Evolutionary conservation across 2,113 vertebrate species (phyloP), one percentile per base, ranked within the genome.

Genomic region (Saccopteryx bilineata): DNA sequence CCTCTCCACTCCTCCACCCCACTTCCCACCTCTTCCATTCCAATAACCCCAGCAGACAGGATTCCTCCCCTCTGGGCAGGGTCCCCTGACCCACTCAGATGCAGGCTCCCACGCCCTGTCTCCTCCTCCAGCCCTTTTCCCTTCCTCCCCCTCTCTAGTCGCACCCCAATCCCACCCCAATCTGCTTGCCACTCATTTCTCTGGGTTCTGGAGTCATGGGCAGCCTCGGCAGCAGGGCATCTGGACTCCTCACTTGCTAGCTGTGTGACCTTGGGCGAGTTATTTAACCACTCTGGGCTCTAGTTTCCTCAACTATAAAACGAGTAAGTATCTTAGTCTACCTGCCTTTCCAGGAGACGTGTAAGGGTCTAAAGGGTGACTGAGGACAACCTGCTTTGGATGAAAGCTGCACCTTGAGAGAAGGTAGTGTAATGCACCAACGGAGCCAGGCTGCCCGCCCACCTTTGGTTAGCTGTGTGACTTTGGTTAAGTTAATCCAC

Each of bases 251-350:
- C 46, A 63, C 28, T 48, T 48, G 65, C 63, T 90, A 90, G 61
- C 9, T 92, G 54, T 79, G 68, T 94, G 81, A 87, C 78, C 88
- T 88, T 94, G 79, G 82, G 24, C 9, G 54, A 94, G 61, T 84
- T 60, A 69, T 23, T 80, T 72, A 81, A 80, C 19, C 21, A 31
- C 79, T 58, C 79, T 33, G 79, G 33, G 82, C 58, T 86, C 87
- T 61, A 18, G 76, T 84, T 90, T 94, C 52, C 60, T 74, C 81
- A 58, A 2, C 54, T 93, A 28, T 61, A 71, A 93, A 71, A 78
- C 28, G 24, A 92, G 63, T 50, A 7, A n/a, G 65, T 50, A 48
- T 60, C 84, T 76, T 50, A 15, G 8, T 33, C 93, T 69, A 17
- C 26, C 15, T 58, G 5, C 15, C 72, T 85, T 24, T 61, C 54